Evolutionary conservation across 2,888 invertebrate species (phyloP).

Genomic region (Adelphocoris suturalis): DNA sequence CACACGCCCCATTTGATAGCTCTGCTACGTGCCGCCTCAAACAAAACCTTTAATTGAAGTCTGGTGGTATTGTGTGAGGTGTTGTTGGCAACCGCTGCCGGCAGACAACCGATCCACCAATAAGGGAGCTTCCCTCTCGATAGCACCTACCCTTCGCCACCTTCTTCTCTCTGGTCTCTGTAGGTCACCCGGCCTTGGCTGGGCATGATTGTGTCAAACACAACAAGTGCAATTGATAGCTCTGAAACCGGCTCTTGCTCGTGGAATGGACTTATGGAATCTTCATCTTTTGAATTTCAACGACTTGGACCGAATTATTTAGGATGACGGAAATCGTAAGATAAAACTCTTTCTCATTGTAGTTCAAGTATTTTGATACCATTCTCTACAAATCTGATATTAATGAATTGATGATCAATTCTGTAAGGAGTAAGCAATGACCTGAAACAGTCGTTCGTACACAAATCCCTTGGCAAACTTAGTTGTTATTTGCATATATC

Average conservation of each 20-base stretch:
- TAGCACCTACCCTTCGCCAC: neutral
- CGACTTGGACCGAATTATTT: neutral
- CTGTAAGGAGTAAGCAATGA: no score
- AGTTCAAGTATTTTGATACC: no score
- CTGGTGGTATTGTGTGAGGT: slow-evolving; percentile 56
- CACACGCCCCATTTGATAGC: slow-evolving; percentile 33
- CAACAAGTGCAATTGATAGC: slow-evolving; percentile 26
- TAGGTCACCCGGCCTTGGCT: neutral
- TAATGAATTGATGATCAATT: no score
- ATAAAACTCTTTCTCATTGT: neutral
- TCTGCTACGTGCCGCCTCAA: neutral
- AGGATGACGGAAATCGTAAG: slow-evolving; percentile 59
- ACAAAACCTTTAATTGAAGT: slow-evolving; percentile 26
- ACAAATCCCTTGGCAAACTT: slow-evolving; percentile 12
- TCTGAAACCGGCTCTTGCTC: neutral
- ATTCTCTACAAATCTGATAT: no score
- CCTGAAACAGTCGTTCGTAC: neutral
- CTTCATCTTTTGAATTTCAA: slow-evolving; percentile 1
- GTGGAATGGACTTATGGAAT: slow-evolving; percentile 33
- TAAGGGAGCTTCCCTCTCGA: slow-evolving; percentile 52
- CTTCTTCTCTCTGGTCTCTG: neutral
- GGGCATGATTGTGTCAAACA: slow-evolving; percentile 23
- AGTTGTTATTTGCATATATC: slow-evolving; percentile 58
- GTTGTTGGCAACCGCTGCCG: slow-evolving; percentile 66
- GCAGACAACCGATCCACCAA: slow-evolving; percentile 37